A percentile compares a stretch with the other conserved stretches of the same genome.
Evolutionary conservation across 2,113 vertebrate species (phyloP).

Genomic region (Pangasianodon gigas): DNA sequence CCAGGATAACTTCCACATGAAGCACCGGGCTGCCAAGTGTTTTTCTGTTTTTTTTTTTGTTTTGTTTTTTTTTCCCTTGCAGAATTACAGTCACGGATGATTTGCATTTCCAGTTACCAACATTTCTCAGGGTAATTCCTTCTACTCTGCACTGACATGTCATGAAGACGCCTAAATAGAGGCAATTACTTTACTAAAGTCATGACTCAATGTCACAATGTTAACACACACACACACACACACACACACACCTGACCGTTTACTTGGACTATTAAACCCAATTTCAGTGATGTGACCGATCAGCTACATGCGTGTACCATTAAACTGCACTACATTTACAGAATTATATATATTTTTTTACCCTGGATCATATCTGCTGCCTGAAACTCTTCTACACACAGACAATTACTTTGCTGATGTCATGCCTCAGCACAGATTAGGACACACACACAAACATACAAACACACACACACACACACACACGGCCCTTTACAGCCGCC

Average conservation of each 20-base stretch:
- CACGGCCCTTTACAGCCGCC: constrained; percentile 50
- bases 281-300: neutral
- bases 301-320: neutral
- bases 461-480: constrained; percentile 23
- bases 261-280: neutral
- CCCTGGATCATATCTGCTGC: constrained; percentile 1
- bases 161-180: constrained; percentile 16
- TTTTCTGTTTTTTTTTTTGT: neutral
- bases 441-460: constrained; percentile 13
- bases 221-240: neutral
- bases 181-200: constrained; percentile 28
- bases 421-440: constrained; percentile 22
- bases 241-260: constrained; percentile 12
- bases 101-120: neutral
- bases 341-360: neutral
- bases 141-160: neutral
- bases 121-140: constrained; percentile 2
- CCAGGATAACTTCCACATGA: constrained; percentile 38
- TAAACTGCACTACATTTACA: neutral
- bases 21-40: constrained; percentile 21
- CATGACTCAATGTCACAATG: neutral
- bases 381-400: neutral
- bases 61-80: neutral
- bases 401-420: constrained; percentile 29
- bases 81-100: neutral